These are phyloP conservation scores for Chiroxiphia lanceolata DNA, from an alignment of 2,797 vertebrate genomes.

Conservation along the genomic window DNA sequence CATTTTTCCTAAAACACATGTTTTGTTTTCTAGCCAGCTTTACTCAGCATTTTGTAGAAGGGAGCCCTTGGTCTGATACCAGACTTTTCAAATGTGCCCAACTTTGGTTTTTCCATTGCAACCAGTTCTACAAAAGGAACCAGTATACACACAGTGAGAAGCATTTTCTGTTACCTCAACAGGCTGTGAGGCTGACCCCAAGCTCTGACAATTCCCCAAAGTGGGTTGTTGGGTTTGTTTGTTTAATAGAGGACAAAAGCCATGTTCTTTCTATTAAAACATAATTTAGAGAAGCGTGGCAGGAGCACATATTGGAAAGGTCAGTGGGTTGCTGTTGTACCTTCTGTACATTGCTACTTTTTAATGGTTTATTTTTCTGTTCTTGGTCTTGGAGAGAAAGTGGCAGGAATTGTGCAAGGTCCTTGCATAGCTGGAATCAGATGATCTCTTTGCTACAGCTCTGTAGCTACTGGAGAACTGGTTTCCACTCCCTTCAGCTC, in stretches of 20 bases:
- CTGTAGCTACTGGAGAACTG: background rate
- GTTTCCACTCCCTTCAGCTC: background rate
- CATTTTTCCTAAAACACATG: background rate
- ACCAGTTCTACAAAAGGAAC: background rate
- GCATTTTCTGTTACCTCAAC: background rate
- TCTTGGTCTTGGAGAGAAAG: background rate
- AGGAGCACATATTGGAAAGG: background rate
- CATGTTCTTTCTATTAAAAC: background rate
- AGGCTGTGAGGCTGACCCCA: background rate
- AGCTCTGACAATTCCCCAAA: background rate
- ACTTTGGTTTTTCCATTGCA: background rate
- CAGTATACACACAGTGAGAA: background rate
- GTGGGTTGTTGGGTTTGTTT: background rate
- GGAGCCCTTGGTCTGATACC: background rate
- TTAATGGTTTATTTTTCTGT: background rate
- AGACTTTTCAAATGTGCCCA: background rate
- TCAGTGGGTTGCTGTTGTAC: background rate
- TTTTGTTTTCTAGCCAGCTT: background rate
- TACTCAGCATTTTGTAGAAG: background rate
- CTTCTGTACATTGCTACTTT: background rate
- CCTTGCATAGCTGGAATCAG: background rate
- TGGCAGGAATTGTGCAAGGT: background rate
- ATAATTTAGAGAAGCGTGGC: background rate
- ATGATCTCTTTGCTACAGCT: background rate
- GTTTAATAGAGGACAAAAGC: background rate